Base-by-base conservation (phyloP, 2,113 vertebrate genomes). In the Cyrtonyx montezumae region DNA sequence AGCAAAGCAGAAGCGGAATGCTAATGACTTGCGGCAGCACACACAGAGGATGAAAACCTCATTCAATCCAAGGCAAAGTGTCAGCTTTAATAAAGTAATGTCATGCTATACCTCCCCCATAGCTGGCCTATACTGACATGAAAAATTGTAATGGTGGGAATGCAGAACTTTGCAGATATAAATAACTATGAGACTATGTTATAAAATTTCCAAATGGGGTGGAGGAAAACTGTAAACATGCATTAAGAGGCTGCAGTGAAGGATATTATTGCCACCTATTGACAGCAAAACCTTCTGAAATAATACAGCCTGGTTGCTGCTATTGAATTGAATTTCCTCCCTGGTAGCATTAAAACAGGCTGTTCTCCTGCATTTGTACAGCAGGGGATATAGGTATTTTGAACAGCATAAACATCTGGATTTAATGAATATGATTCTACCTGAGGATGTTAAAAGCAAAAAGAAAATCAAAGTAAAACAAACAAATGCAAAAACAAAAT, bases 181-280 rank as follows among this genome's bases (percentile, higher is more conserved):
- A 97, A 97, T 97, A 97, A 96, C 82, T 65, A 40, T 63, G 73
- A 61, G 93, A 95, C 58, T 71, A 30, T 58, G 65, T 45, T 94
- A 90, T 88, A 69, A 97, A 82, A 95, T 87, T 93, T 97, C 97
- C 93, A 94, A 11, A 40, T 5, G 19, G 84, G 86, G 84, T 0
- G 65, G 68, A 30, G 49, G 80, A 86, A 84, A 71, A 90, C 53
- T 80, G 92, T 87, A 93, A 65, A 95, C 87, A 68, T 66, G 55
- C 4, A 71, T 92, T 74, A 68, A 90, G 69, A 45, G 87, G 92
- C 88, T 92, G 78, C 76, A 95, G 79, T 37, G 92, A 96, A 95
- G 82, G 85, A 95, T 97, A 95, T 95, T 90, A 92, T 96, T 97
- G 95, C 91, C 93, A 95, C 93, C 93, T 97, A 94, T 95, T 95